These are phyloP conservation scores for Drosophila melanica DNA, from an alignment of 1,140 invertebrate species.

Conservation along the genomic window DNA sequence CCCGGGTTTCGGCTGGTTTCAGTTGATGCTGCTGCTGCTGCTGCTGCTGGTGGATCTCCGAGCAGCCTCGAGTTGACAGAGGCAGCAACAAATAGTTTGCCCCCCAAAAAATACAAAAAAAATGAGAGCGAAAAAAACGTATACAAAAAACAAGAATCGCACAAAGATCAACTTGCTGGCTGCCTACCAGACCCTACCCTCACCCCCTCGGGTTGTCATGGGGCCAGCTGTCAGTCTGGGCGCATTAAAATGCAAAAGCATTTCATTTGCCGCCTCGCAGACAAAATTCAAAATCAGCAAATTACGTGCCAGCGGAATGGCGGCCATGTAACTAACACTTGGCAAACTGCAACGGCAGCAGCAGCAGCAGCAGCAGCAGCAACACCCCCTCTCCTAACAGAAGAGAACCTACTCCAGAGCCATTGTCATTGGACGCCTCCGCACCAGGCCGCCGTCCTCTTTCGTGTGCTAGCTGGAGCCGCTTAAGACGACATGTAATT, in stretches of 20 bases:
- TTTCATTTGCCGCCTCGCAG: constrained; percentile 74
- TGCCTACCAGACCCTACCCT: constrained; percentile 8
- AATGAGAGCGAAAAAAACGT: constrained; percentile 4
- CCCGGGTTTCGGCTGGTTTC: constrained; percentile 17
- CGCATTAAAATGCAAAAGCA: constrained; percentile 81
- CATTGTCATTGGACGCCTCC: constrained; percentile 41
- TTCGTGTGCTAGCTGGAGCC: constrained; percentile 20
- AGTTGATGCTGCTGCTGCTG: constrained; percentile 10
- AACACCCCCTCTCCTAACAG: background rate
- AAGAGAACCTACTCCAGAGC: constrained; percentile 13
- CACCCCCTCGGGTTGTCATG: constrained; percentile 22
- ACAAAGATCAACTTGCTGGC: constrained; percentile 50
- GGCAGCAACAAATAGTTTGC: constrained; percentile 79
- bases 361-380: background rate
- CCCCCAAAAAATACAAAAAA: constrained; percentile 17
- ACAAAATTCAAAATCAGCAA: constrained; percentile 80
- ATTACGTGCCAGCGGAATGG: constrained; percentile 72
- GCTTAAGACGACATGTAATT: constrained; percentile 79
- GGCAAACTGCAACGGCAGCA: constrained; percentile 22
- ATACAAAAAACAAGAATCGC: constrained; percentile 51
- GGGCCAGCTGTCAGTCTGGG: constrained; percentile 72
- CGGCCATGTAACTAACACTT: constrained; percentile 76
- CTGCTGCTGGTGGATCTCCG: constrained; percentile 5
- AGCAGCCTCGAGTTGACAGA: constrained; percentile 59
- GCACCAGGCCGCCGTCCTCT: too few species aligned